These are phyloP conservation scores for Arge pagana DNA, from an alignment of 2,888 invertebrate genomes.

Conservation along the genomic window DNA sequence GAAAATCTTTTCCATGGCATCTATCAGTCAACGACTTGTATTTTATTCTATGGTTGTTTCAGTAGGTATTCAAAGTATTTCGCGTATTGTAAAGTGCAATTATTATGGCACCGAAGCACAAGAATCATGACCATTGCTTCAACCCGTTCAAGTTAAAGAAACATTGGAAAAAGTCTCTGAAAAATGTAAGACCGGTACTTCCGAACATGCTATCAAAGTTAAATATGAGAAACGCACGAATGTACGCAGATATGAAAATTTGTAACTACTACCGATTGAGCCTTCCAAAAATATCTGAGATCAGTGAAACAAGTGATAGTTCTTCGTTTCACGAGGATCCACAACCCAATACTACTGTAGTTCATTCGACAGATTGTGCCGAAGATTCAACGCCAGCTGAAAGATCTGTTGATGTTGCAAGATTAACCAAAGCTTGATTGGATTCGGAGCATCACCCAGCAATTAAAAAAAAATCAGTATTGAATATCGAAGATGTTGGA, in stretches of 20 bases:
- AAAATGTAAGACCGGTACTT: too few relatives aligned
- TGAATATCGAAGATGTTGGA: not conserved
- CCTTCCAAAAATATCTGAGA: not conserved
- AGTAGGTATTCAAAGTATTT: too few relatives aligned
- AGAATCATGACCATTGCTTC: not conserved
- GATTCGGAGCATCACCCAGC: too few relatives aligned
- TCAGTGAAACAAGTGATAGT: constrained; percentile 5
- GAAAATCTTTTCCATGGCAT: too few relatives aligned
- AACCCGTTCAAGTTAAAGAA: constrained; percentile 1
- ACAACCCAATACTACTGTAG: not conserved
- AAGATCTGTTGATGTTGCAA: not conserved
- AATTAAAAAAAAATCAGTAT: not conserved
- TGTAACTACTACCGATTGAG: not conserved
- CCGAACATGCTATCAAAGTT: not conserved
- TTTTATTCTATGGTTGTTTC: too few relatives aligned
- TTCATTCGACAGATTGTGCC: not conserved
- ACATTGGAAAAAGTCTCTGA: too few relatives aligned
- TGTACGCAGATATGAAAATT: not conserved
- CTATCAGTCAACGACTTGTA: too few relatives aligned
- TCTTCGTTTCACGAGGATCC: not conserved
- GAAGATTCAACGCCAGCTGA: constrained; percentile 1
- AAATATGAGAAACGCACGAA: not conserved
- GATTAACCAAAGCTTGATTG: too few relatives aligned
- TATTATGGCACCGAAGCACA: not conserved
- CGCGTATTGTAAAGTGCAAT: too few relatives aligned